phyloP scores from a whole-genome alignment of 1,140 invertebrate species.

The Danaus melanippus region DNA sequence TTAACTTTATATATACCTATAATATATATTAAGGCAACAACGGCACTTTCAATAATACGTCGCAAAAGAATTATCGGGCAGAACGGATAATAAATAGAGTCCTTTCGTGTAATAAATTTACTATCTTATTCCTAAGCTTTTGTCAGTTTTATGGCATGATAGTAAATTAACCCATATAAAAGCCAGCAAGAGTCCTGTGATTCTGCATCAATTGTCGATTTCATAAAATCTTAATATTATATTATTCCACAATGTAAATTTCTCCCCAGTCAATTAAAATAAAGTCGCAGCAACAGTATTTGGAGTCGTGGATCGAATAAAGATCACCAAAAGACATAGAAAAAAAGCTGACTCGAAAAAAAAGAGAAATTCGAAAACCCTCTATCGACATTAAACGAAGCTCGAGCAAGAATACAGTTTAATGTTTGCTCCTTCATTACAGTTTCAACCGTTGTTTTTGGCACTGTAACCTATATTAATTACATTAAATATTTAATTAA shows the following conservation, averaged over 20 bases:
- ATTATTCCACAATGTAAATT: no score
- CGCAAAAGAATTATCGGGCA: no score
- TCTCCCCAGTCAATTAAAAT: conserved; percentile 14
- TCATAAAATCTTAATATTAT: no score
- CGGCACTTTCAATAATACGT: no score
- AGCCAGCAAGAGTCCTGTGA: background rate
- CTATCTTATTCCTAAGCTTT: conserved; percentile 6
- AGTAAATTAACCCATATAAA: background rate
- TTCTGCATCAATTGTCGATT: no score
- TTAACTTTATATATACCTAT: no score
- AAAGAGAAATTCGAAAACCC: conserved; percentile 22
- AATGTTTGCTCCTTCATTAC: conserved; percentile 19
- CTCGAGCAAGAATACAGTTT: conserved; percentile 6
- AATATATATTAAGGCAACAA: no score
- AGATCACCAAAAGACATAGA: conserved; percentile 16
- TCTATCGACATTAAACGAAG: conserved; percentile 19
- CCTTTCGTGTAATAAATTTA: background rate
- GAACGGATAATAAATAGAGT: no score
- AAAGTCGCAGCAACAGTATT: conserved; percentile 18
- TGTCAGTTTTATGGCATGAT: conserved; percentile 1
- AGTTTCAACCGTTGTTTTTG: conserved; percentile 17
- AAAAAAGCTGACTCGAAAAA: conserved; percentile 24
- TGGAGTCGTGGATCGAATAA: conserved; percentile 16
- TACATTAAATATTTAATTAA: no score
- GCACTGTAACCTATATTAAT: no score